Percentiles rank a stretch among this genome's conserved stretches.
Evolutionary conservation across 2,797 vertebrate genomes (phyloP).

Genomic region (Diplodus sargus): DNA sequence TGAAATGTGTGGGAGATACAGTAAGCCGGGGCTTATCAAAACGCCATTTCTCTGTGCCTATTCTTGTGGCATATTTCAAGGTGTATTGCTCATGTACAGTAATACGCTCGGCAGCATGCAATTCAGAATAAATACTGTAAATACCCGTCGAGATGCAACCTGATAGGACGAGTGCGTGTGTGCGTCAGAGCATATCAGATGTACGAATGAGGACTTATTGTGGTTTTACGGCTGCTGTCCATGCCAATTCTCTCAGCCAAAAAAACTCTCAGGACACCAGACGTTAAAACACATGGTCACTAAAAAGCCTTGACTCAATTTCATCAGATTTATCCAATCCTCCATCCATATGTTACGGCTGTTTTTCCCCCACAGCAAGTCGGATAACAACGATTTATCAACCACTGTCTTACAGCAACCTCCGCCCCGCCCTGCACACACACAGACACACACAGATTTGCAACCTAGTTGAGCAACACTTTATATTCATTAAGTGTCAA

Average conservation of each 20-base stretch:
- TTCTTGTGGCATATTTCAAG: conserved; percentile 34
- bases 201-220: conserved; percentile 21
- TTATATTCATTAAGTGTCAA: conserved; percentile 80
- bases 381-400: conserved; percentile 76
- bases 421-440: conserved; percentile 19
- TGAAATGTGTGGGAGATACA: conserved; percentile 49
- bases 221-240: conserved; percentile 19
- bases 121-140: conserved; percentile 31
- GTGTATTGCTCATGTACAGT: conserved; percentile 14
- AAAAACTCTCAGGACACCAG: conserved; percentile 33
- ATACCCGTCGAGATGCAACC: conserved; percentile 33
- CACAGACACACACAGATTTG: conserved; percentile 48
- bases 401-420: conserved; percentile 45
- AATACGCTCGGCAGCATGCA: conserved; percentile 39
- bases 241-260: conserved; percentile 24
- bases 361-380: conserved; percentile 61
- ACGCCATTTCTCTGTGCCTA: conserved; percentile 28
- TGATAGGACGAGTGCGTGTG: conserved; percentile 31
- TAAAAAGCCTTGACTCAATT: conserved; percentile 29
- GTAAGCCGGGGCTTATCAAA: conserved; percentile 38
- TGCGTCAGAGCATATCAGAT: conserved; percentile 37
- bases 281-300: conserved; percentile 42
- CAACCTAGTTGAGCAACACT: conserved; percentile 65
- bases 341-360: conserved; percentile 60
- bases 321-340: conserved; percentile 56